Evolutionary conservation across 2,113 vertebrate genomes (phyloP).

Genomic region (Rhinogobius similis): DNA sequence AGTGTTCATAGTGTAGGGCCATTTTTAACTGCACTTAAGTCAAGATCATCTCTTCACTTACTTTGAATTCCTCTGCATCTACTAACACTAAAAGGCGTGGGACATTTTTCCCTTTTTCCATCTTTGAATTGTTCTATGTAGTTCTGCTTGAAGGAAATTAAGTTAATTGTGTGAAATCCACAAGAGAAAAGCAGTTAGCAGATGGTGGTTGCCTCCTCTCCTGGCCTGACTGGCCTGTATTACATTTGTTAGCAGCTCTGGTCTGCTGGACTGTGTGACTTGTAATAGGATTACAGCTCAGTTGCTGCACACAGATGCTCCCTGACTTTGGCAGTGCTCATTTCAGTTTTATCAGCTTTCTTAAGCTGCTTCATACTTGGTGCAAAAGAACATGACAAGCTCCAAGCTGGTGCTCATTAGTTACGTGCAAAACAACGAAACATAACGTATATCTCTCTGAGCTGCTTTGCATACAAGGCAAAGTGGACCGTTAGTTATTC

Average conservation of each 20-base stretch:
- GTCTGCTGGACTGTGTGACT: not conserved
- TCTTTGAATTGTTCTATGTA: not conserved
- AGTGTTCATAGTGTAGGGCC: too few relatives aligned
- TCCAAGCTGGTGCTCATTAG: not conserved
- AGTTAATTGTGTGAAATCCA: not conserved
- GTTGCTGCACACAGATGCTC: not conserved
- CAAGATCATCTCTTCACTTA: too few relatives aligned
- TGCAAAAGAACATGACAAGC: not conserved
- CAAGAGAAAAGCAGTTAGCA: not conserved
- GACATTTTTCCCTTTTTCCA: too few relatives aligned
- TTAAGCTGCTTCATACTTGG: not conserved
- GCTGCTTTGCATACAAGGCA: not conserved
- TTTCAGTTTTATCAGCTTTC: slow-evolving; percentile 24
- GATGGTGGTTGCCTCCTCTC: not conserved
- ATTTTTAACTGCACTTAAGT: too few relatives aligned
- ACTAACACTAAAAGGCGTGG: too few relatives aligned
- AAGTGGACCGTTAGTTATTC: not conserved
- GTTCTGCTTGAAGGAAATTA: not conserved
- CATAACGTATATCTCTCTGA: not conserved
- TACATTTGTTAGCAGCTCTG: slow-evolving; percentile 37
- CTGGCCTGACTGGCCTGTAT: slow-evolving; percentile 34
- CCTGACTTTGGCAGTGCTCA: slow-evolving; percentile 26
- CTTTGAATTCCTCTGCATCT: too few relatives aligned
- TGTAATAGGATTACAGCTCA: slow-evolving; percentile 7
- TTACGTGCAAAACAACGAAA: not conserved